These are phyloP conservation scores for Ganaspis brasiliensis DNA, from an alignment of 2,888 invertebrate species.

Conservation along the genomic window DNA sequence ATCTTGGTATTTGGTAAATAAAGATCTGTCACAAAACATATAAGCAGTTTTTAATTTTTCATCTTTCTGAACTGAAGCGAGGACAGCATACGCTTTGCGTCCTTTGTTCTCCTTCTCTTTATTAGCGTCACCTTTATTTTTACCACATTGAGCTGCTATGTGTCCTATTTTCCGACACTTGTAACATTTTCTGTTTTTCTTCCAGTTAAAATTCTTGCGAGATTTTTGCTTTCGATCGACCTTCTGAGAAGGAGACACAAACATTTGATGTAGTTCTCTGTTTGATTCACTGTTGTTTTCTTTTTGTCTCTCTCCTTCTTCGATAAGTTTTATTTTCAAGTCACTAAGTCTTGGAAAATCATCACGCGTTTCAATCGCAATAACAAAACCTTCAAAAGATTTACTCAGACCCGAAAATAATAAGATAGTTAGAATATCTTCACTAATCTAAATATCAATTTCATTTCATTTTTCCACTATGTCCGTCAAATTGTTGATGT, in stretches of 20 bases:
- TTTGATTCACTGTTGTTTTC: not conserved
- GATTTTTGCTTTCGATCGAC: not conserved
- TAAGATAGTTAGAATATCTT: no score
- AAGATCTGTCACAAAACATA: no score
- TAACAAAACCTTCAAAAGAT: slow-evolving; percentile 24
- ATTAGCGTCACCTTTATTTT: no score
- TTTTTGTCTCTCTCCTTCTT: slow-evolving; percentile 25
- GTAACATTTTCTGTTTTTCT: slow-evolving; percentile 26
- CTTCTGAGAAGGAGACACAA: not conserved
- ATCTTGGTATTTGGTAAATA: no score
- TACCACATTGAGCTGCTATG: not conserved
- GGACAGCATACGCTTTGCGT: no score
- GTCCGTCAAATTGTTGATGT: slow-evolving; percentile 3
- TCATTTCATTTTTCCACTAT: slow-evolving; percentile 4
- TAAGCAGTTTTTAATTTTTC: not conserved
- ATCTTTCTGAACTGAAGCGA: no score
- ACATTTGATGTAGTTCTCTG: not conserved
- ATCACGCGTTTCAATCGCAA: slow-evolving; percentile 21
- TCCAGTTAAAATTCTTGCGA: not conserved
- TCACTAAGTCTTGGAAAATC: slow-evolving; percentile 14
- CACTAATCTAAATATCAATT: no score
- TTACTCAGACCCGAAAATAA: no score
- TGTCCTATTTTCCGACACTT: not conserved
- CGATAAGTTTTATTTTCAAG: no score
- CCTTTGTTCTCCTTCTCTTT: no score